Conservation (phyloP, 2,888 invertebrate species). For the Cancer borealis region DNA sequence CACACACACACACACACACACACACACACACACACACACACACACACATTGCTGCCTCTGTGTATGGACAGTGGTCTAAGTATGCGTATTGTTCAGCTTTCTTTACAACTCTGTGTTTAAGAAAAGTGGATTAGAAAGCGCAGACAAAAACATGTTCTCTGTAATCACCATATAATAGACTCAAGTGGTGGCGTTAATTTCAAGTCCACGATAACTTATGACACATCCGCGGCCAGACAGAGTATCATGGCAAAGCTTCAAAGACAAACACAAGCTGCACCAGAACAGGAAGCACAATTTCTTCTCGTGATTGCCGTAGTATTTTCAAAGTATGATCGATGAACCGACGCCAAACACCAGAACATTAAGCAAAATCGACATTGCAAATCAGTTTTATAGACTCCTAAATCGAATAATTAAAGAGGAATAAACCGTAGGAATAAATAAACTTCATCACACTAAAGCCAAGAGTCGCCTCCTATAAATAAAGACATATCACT, state of each 20-base stretch:
- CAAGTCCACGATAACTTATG: not conserved
- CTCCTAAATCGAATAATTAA: not conserved
- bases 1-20: not conserved
- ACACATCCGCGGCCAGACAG: not conserved
- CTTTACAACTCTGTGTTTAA: not conserved
- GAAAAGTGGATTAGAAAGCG: not conserved
- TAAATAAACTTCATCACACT: not conserved
- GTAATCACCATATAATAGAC: not conserved
- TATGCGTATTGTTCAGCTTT: not conserved
- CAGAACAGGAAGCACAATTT: not conserved
- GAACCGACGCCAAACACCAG: not conserved
- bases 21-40: not conserved
- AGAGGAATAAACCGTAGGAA: not conserved
- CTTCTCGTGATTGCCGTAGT: not conserved
- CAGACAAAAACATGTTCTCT: not conserved
- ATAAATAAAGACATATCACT: not conserved
- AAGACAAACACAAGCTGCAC: not conserved
- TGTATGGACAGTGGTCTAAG: not conserved
- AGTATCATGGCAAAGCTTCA: not conserved
- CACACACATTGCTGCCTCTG: not conserved
- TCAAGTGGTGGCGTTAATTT: not conserved
- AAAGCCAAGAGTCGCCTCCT: not conserved
- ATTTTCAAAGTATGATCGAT: not conserved
- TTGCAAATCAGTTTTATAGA: not conserved
- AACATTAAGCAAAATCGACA: not conserved